Evolutionary conservation across 2,113 vertebrate genomes (phyloP).

Genomic region (Salvelinus sp.): DNA sequence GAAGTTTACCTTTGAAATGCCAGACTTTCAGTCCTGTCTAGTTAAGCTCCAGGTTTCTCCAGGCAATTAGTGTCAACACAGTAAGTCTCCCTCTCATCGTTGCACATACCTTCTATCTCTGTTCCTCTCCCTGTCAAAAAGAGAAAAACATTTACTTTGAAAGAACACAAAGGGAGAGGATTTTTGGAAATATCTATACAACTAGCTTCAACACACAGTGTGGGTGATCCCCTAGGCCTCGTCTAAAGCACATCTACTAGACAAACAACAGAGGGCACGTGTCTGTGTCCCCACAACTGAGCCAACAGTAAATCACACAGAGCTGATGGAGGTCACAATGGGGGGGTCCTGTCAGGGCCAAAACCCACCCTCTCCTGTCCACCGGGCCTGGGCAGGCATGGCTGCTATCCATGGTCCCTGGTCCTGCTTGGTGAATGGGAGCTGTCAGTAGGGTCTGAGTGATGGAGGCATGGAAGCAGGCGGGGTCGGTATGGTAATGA

Average conservation of each 20-base stretch:
- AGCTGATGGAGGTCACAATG: not conserved
- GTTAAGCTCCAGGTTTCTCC: conserved; percentile 15
- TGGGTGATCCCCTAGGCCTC: not conserved
- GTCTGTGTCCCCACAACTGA: not conserved
- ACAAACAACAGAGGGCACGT: not conserved
- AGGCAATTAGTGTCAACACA: conserved; percentile 46
- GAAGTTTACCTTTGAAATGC: conserved; percentile 30
- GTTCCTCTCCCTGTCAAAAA: conserved; percentile 7
- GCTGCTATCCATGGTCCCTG: not conserved
- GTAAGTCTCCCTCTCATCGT: conserved; percentile 14
- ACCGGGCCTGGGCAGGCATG: conserved; percentile 8
- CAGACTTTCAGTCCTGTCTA: conserved; percentile 18
- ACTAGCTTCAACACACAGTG: not conserved
- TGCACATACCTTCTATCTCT: not conserved
- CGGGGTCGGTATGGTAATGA: conserved; percentile 32
- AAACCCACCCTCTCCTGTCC: not conserved
- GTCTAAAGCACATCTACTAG: not conserved
- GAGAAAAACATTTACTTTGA: not conserved
- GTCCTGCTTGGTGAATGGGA: conserved; percentile 32
- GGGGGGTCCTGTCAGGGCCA: conserved; percentile 33
- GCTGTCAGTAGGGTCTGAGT: conserved; percentile 34
- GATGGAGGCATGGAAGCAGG: conserved; percentile 17
- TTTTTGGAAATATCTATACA: not conserved
- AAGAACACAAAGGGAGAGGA: conserved; percentile 8
- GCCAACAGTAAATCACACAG: not conserved